These are phyloP conservation scores for Microtus montanus DNA, from an alignment of 2,113 vertebrate species.

Conservation along the genomic window DNA sequence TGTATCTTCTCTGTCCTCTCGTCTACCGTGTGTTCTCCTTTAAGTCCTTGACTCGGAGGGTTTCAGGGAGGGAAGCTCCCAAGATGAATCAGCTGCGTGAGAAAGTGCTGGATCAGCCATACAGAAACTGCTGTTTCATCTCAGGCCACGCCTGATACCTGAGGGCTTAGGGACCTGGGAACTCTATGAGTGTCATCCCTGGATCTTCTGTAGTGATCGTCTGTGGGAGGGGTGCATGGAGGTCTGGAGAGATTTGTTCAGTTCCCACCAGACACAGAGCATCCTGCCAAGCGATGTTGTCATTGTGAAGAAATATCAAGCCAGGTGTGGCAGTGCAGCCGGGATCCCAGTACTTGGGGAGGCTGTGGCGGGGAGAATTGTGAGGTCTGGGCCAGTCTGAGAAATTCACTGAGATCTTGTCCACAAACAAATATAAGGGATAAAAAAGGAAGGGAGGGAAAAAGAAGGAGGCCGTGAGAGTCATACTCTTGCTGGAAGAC, in stretches of 20 bases:
- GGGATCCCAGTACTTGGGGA: background rate
- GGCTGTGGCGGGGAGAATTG: background rate
- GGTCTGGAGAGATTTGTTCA: background rate
- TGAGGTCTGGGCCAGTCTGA: background rate
- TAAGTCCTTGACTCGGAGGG: background rate
- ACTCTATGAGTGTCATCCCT: background rate
- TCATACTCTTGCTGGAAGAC: background rate
- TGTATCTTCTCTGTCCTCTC: background rate
- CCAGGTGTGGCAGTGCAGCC: background rate
- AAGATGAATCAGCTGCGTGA: constrained; percentile 13
- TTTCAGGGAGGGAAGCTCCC: constrained; percentile 17
- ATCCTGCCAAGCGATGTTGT: background rate
- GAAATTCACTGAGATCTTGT: background rate
- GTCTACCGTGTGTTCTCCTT: background rate
- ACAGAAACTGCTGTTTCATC: constrained; percentile 43
- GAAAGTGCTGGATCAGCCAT: constrained; percentile 34
- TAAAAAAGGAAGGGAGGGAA: background rate
- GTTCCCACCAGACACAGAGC: background rate
- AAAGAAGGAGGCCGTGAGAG: background rate
- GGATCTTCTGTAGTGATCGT: background rate
- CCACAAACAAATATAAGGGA: background rate
- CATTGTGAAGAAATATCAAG: background rate
- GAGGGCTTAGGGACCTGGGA: constrained; percentile 26
- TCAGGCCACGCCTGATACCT: background rate
- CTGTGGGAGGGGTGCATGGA: background rate